Evolutionary conservation across 2,113 vertebrate genomes (phyloP).

Genomic region (Poeciliopsis retropinna): DNA sequence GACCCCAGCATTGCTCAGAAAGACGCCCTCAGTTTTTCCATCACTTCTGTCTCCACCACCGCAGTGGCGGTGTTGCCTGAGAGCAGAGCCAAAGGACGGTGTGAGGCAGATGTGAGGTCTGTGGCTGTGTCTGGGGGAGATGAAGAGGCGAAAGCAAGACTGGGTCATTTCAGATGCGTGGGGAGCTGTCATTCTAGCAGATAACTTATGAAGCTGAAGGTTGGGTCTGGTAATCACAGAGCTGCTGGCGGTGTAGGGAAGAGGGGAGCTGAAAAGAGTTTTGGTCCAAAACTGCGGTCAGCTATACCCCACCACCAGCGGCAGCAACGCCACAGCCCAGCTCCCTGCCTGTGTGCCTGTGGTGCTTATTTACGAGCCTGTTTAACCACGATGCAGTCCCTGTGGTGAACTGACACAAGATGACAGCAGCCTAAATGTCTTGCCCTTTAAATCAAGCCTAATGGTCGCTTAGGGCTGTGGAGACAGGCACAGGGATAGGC

Average conservation of each 20-base stretch:
- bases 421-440: conserved; percentile 79
- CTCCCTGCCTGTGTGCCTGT: conserved; percentile 69
- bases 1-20: conserved; percentile 68
- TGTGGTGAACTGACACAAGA: conserved; percentile 79
- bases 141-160: conserved; percentile 39
- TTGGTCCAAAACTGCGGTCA: conserved; percentile 71
- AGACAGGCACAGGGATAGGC: conserved; percentile 75
- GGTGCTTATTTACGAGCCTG: conserved; percentile 82
- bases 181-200: conserved; percentile 64
- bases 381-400: conserved; percentile 79
- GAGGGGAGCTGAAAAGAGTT: conserved; percentile 67
- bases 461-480: conserved; percentile 74
- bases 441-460: conserved; percentile 78
- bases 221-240: conserved; percentile 65
- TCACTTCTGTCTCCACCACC: conserved; percentile 64
- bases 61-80: conserved; percentile 48
- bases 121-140: conserved; percentile 22
- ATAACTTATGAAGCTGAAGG: conserved; percentile 73
- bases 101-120: conserved; percentile 44
- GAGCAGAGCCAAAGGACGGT: conserved; percentile 63
- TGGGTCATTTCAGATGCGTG: conserved; percentile 52
- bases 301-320: conserved; percentile 60
- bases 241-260: conserved; percentile 44
- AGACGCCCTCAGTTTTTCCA: conserved; percentile 77
- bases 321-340: conserved; percentile 64